Base-by-base conservation (phyloP, 1,140 invertebrate genomes). In the Trachelipus rathkii region DNA sequence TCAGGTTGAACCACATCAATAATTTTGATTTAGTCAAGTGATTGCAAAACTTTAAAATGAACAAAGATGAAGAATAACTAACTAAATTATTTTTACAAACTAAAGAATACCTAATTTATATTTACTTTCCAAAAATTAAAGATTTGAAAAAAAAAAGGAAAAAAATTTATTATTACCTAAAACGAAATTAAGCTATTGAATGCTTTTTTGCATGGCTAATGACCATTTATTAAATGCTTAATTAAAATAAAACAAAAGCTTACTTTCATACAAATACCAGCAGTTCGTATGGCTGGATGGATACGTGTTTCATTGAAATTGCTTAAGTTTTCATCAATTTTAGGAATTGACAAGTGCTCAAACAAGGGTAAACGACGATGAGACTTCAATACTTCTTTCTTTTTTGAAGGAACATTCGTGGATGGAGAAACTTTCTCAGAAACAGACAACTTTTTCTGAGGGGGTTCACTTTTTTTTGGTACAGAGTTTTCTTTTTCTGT, bases 181-280 rank as follows among this genome's bases (percentile, higher is more conserved):
- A 33, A 33, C 6, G 1, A 33, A 33, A 33, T 33, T 33, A 33
- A 6, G 33, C 33, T 33, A 33, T 33, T 33, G 6, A 33, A 33
- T 3, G 1, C 6, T 33, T 3, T 33, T 33, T 33, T 33, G 33
- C 1, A 33, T 33, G 2, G 6, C 33, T 3, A 33, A 33, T 3
- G 33, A 3, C n/a, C n/a, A n/a, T n/a, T n/a, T n/a, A n/a, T 33
- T 33, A 33, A 33, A 33, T 33, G 33, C 6, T 33, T 33, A 33
- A 1, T 72, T 5, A 76, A 60, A 15, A 72, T 7, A 15, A 67
- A 67, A 21, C 21, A n/a, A 50, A 53, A 46, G 24, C 74, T 24
- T 44, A 78, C 77, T 74, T 73, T 75, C 77, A 78, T 75, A 43
- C 75, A 75, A 3, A 76, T 23, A 5, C 77, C 77, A 44, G 75